Evolutionary conservation across 2,888 invertebrate species (phyloP).

Genomic region (Tridacna gigas): DNA sequence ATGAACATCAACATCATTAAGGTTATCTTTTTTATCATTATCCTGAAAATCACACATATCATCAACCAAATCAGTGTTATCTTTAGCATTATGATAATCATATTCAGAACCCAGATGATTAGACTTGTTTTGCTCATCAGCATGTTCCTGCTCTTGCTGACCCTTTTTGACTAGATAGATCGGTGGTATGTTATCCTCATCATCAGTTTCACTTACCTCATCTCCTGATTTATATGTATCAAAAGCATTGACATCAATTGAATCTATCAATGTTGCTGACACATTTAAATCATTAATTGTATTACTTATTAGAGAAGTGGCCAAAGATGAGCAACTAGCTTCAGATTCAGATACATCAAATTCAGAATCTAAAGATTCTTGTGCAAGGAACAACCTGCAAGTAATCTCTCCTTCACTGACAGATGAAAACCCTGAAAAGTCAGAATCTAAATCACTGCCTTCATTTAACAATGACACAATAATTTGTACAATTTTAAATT

Average conservation of each 20-base stretch:
- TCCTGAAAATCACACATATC: neutral
- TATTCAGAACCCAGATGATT: neutral
- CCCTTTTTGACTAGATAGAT: neutral
- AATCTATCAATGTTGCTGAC: neutral
- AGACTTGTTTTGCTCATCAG: neutral
- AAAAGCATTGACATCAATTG: constrained; percentile 19
- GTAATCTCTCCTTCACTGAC: constrained; percentile 29
- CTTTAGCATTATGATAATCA: neutral
- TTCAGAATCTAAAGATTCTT: neutral
- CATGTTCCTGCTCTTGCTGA: neutral
- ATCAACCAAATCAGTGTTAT: neutral
- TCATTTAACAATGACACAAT: neutral
- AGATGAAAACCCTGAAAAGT: constrained; percentile 33
- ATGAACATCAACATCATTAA: neutral
- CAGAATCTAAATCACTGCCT: constrained; percentile 14
- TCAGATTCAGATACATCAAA: constrained; percentile 21
- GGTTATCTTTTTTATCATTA: neutral
- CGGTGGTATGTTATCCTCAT: neutral
- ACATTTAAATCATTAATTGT: constrained; percentile 7
- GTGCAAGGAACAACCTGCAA: constrained; percentile 29
- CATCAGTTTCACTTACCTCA: neutral
- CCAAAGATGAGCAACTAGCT: neutral
- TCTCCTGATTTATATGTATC: neutral
- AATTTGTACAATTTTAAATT: constrained; percentile 5
- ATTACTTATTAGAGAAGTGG: neutral